Evolutionary conservation across 37 sponge, comb jelly and placozoan genomes (phyloP), one percentile per base, ranked within the genome.

Genomic region (Theonella swinhoei): DNA sequence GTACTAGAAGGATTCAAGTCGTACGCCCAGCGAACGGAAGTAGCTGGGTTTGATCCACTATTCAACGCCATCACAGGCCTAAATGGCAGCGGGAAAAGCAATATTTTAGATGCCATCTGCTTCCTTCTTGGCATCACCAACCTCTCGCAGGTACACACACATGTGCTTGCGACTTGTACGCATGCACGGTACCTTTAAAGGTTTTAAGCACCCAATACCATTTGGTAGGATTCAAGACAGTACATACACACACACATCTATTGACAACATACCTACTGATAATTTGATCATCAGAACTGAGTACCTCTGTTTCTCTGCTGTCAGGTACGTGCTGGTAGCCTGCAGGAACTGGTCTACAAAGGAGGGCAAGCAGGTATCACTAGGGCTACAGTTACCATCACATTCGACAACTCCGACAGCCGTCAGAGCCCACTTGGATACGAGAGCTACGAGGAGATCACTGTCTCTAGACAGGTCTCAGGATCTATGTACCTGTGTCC

Each of bases 1-100:
- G 95, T 98, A 4, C 90, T 98, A 24, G 99, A 98, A 67, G 99
- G 99, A 1, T 98, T 98, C 95, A 98, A 98, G 80, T 96, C 97
- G 22, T 98, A 98, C 68, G 99, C 99, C 33, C 95, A 98, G 64
- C 63, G 99, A 43, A 98, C 99, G 1, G 93, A 94, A 43, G 80
- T 98, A 54, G 79, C 73, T 42, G 91, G 90, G 14, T 98, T 98
- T 88, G 99, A 98, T 70, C 95, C 97, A 22, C 86, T 77, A 26
- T 98, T 98, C 80, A 98, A 96, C 67, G 99, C 99, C 59, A 96
- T 98, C 39, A 98, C 99, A 62, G 99, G 99, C 8, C 85, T 98
- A 3, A 98, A 98, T 83, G 99, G 99, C 63, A 96, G 97, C 74
- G 99, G 99, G 7, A 98, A 98, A 73, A 94, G 95, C n/a, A 98